Conservation (phyloP, 2,113 vertebrate genomes). For the Macquaria australasica region DNA sequence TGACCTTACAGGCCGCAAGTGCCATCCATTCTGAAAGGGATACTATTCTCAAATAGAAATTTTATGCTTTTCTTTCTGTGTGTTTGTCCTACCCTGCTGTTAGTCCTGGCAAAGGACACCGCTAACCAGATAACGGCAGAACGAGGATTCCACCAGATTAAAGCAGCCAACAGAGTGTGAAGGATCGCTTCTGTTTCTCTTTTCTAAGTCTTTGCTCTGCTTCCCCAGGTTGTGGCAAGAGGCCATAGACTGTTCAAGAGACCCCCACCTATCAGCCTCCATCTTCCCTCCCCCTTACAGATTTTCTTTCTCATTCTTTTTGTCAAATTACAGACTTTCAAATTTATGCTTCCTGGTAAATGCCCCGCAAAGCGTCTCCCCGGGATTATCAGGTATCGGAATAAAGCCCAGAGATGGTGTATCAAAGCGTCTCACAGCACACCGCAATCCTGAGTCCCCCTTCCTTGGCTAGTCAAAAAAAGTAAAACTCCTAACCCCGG, state of each 20-base stretch:
- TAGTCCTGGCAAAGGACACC: conserved; percentile 1
- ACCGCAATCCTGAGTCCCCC: conserved; percentile 37
- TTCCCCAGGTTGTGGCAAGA: conserved; percentile 34
- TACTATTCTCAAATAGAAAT: conserved; percentile 29
- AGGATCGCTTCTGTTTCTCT: conserved; percentile 27
- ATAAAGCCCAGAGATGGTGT: conserved; percentile 66
- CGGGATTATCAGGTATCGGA: conserved; percentile 79
- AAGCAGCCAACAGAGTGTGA: conserved; percentile 20
- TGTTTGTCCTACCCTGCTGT: conserved; percentile 37
- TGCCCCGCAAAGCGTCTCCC: conserved; percentile 69
- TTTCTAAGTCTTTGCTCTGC: conserved; percentile 28
- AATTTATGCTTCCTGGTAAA: conserved; percentile 74
- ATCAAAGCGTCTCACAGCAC: conserved; percentile 69
- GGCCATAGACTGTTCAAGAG: conserved; percentile 43
- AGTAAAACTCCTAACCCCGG: conserved; percentile 29
- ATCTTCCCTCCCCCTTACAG: conserved; percentile 33
- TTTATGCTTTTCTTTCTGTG: conserved; percentile 19
- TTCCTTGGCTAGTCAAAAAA: conserved; percentile 30
- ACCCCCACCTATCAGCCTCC: conserved; percentile 59
- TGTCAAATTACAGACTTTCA: conserved; percentile 78
- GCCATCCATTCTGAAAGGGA: conserved; percentile 23
- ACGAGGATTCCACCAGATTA: conserved; percentile 24
- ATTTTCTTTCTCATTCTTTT: conserved; percentile 63
- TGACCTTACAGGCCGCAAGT: conserved; percentile 38
- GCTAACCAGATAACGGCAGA: conserved; percentile 45